Evolutionary conservation across 2,888 invertebrate genomes (phyloP), one percentile per base, ranked within the genome.

Genomic region (Drosophila peninsularis): DNA sequence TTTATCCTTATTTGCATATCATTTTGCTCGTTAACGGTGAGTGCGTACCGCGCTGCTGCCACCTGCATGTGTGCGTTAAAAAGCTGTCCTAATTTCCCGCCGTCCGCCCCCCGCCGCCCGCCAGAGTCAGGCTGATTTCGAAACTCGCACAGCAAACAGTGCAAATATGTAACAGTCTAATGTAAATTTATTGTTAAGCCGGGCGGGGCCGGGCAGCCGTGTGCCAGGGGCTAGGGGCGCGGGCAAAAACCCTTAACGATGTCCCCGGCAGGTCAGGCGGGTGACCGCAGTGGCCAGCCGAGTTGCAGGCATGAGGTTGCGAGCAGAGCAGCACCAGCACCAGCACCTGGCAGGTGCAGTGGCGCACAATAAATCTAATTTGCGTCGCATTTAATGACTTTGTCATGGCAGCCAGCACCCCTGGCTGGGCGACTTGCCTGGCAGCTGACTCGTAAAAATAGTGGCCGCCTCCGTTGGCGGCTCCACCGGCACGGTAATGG

Each of bases 371-470:
- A 90, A 91, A 90, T 90, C 90, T 91, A 91, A 90, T 90, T 90
- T 91, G 91, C 83, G 91, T 91, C 90, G 90, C 88, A 90, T 89
- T 89, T 90, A 91, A 83, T 89, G 90, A 90, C 90, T 91, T 84
- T 89, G 90, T 90, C 90, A 90, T 80, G 90, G 78, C 79, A 75
- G 80, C 78, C 55, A 64, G 57, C 71, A 49, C 56, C 49, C 34
- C 54, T 42, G 44, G 44, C 49, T 21, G 62, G 55, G 42, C 62
- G 57, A 65, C 75, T 80, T 77, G 76, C 75, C 81, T 76, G 80
- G 70, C 71, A 76, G 78, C 60, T 62, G 73, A 80, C 80, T 80
- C 55, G 78, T 71, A 69, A 71, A 84, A 81, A 84, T 87, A 75
- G 88, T 71, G 79, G 85, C 68, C 62, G 56, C 62, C 73, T 62